Conservation (phyloP, 2,113 vertebrate species). For the Mus spicilegus region DNA sequence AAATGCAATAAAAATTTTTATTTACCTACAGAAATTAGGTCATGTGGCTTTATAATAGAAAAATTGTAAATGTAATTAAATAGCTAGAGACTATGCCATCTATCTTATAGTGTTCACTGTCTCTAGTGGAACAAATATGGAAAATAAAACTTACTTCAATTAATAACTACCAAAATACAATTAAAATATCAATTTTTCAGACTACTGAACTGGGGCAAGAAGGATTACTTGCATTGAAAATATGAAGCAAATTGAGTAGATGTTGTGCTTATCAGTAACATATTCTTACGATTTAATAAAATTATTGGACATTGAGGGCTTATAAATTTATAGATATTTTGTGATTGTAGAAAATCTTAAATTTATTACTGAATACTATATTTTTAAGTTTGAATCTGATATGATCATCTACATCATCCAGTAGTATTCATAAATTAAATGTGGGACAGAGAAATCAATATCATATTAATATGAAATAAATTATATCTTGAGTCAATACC, state of each 20-base stretch:
- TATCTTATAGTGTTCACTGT: not conserved
- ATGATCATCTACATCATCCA: not conserved
- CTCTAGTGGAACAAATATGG: not conserved
- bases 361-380: not conserved
- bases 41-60: not conserved
- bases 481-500: no score
- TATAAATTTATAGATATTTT: not conserved
- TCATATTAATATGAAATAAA: not conserved
- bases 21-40: no score
- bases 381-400: not conserved
- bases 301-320: not conserved
- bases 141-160: not conserved
- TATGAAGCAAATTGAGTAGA: not conserved
- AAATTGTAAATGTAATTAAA: not conserved
- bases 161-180: not conserved
- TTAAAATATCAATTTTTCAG: not conserved
- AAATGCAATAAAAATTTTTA: not conserved
- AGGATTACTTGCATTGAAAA: not conserved
- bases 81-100: not conserved
- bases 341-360: not conserved
- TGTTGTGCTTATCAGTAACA: not conserved
- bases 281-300: not conserved
- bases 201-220: not conserved
- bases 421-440: no score
- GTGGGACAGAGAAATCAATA: not conserved